These are phyloP conservation scores for Neotoxoptera formosana DNA, from an alignment of 1,140 invertebrate species.

Conservation along the genomic window DNA sequence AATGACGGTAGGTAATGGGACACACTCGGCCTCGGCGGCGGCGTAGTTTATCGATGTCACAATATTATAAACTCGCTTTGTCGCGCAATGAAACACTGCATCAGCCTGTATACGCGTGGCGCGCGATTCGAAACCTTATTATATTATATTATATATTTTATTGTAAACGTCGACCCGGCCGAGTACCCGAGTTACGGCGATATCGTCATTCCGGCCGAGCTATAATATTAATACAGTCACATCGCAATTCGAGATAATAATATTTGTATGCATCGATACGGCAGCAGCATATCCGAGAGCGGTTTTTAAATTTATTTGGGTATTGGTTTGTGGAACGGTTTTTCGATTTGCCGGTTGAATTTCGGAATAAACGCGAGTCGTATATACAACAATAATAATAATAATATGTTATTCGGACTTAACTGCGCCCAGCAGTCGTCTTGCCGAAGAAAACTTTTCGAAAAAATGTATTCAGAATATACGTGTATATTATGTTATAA, in stretches of 20 bases:
- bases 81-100: conserved; percentile 4
- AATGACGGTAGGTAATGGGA: background rate
- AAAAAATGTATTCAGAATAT: too few species aligned
- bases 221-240: background rate
- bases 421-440: too few species aligned
- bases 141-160: too few species aligned
- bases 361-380: too few species aligned
- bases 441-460: too few species aligned
- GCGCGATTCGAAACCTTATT: background rate
- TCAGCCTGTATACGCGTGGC: background rate
- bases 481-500: too few species aligned
- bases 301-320: too few species aligned
- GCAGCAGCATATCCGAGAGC: too few species aligned
- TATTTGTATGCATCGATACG: background rate
- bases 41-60: background rate
- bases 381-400: too few species aligned
- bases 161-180: background rate
- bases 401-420: too few species aligned
- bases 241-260: background rate
- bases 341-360: too few species aligned
- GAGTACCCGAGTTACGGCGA: background rate
- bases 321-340: too few species aligned
- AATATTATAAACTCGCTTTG: conserved; percentile 6
- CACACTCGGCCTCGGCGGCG: background rate
- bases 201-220: background rate